phyloP scores from a whole-genome alignment of 1,140 invertebrate species.

The Diabrotica virgifera region DNA sequence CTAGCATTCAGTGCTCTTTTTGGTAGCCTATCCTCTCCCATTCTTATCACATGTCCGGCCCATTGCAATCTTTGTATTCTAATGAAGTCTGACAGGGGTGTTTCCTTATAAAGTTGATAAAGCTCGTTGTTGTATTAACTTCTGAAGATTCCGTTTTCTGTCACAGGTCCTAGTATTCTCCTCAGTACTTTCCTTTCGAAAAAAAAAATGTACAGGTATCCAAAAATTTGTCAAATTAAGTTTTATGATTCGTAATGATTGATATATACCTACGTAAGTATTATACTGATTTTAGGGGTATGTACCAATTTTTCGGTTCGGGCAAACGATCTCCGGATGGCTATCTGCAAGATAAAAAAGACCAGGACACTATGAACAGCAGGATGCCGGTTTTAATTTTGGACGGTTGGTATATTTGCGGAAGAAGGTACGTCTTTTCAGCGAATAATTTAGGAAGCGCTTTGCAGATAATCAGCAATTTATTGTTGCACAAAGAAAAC shows the following conservation, averaged over 20 bases:
- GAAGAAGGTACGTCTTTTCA: slow-evolving; percentile 48
- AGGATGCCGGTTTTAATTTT: slow-evolving; percentile 47
- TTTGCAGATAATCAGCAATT: slow-evolving; percentile 43
- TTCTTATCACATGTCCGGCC: no score
- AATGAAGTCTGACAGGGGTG: no score
- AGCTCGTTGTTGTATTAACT: no score
- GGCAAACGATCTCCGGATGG: slow-evolving; percentile 50
- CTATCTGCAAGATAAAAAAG: slow-evolving; percentile 48
- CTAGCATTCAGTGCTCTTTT: no score
- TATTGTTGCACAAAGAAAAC: slow-evolving; percentile 42
- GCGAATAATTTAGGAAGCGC: slow-evolving; percentile 45
- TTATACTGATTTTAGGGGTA: slow-evolving; percentile 48
- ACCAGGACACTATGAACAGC: slow-evolving; percentile 29
- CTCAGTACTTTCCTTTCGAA: no score
- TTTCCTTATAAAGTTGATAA: no score
- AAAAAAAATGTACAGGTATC: background rate
- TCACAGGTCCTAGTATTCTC: no score
- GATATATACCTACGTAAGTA: no score
- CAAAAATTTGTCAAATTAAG: background rate
- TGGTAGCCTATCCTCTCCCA: no score
- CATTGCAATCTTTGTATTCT: no score
- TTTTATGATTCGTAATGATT: no score
- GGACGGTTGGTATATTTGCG: slow-evolving; percentile 46
- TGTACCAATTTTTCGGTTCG: slow-evolving; percentile 55
- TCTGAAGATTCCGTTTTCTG: no score